Base-by-base conservation (phyloP, 2,113 vertebrate genomes). In the Mus pahari region DNA sequence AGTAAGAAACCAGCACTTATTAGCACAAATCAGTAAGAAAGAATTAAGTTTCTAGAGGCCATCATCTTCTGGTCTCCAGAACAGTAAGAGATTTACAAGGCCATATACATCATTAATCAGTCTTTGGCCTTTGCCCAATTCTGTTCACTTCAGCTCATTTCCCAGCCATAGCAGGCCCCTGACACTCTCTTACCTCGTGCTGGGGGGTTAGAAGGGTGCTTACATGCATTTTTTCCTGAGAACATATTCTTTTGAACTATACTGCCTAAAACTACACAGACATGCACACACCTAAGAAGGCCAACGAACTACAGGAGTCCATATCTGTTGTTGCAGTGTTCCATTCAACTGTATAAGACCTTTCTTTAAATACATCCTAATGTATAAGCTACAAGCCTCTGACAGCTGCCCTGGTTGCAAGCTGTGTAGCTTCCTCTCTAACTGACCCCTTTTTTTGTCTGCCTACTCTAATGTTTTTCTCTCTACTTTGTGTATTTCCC, bases 191-290 rank as follows among this genome's bases (percentile, higher is more conserved):
- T 66, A 66, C 28, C 11, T 66, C 13, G 64, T 28, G 28, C 14
- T 66, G 64, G 64, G 28, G 4, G 28, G 31, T 66, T 66, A 22
- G 64, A 66, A 66, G 64, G 64, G 28, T 89, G 36, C 55, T 94
- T 79, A 92, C 33, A 13, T 2, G 81, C 36, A 74, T 89, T 96
- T 96, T 96, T 96, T 50, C 53, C 70, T 90, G 53, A 94, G 58
- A 91, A 70, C 1, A 17, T 53, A 58, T 7, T 92, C 58, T 81
- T 86, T 55, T 96, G 50, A 93, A 89, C 4, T 74, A 50, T 92
- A 33, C 19, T 36, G 1, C 73, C 5, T 86, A 96, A 86, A 68
- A 91, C 75, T 82, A 91, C 12, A 88, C 12, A 88, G 73, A 96
- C 66, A 96, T 31, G 50, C 8, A 94, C 45, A 94, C 5, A 87